Conservation (phyloP, 2,113 vertebrate genomes). For the Siniperca knerii region DNA sequence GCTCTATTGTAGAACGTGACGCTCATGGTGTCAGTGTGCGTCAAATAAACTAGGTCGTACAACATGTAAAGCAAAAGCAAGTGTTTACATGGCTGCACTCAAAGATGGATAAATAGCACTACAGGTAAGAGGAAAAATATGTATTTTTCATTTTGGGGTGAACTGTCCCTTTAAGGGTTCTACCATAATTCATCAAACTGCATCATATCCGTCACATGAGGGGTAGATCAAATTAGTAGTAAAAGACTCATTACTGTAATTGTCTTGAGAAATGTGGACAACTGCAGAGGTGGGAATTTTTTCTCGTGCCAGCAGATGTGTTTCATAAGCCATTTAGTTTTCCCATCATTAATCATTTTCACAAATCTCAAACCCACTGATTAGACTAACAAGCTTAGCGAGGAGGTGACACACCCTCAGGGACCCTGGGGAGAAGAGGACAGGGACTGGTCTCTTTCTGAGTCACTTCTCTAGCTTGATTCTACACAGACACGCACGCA, state of each 20-base stretch:
- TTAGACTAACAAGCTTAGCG: slow-evolving; percentile 55
- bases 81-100: no score
- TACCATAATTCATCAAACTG: background rate
- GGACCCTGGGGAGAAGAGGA: slow-evolving; percentile 22
- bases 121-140: no score
- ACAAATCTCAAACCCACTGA: slow-evolving; percentile 58
- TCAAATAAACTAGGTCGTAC: no score
- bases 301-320: slow-evolving; percentile 22
- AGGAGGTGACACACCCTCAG: slow-evolving; percentile 43
- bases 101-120: no score
- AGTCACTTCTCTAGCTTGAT: slow-evolving; percentile 29
- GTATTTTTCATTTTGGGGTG: no score
- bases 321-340: slow-evolving; percentile 29
- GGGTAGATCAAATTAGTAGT: background rate
- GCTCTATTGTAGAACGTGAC: no score
- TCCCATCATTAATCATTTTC: slow-evolving; percentile 64
- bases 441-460: slow-evolving; percentile 17
- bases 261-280: background rate
- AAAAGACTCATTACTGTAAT: background rate
- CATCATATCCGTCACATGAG: background rate
- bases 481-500: slow-evolving; percentile 3
- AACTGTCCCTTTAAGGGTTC: background rate
- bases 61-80: no score
- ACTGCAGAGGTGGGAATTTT: background rate
- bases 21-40: no score